Conservation (phyloP, 1,140 invertebrate genomes). For the Choristoneura fumiferana region DNA sequence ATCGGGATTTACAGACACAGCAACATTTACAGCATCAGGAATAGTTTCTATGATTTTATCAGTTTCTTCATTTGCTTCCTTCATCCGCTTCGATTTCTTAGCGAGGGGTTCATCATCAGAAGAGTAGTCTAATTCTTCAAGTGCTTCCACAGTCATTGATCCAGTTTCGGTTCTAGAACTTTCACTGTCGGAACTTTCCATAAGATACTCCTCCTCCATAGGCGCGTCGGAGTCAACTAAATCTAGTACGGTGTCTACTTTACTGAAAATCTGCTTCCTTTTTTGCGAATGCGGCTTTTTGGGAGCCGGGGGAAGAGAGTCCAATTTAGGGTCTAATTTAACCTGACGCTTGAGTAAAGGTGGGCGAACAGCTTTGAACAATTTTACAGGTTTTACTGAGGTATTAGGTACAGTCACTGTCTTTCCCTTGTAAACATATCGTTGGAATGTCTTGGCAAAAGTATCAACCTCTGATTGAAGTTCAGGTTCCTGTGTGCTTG, state of each 20-base stretch:
- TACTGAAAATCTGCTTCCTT: constrained; percentile 10
- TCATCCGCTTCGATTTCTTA: constrained; percentile 44
- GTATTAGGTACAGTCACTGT: not conserved
- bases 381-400: constrained; percentile 21
- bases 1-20: no score
- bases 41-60: not conserved
- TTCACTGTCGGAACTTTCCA: constrained; percentile 20
- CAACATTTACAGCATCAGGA: constrained; percentile 1
- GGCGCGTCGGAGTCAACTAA: constrained; percentile 21
- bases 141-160: constrained; percentile 30
- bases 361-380: constrained; percentile 14
- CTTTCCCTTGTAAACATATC: not conserved
- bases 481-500: no score
- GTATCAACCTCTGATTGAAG: no score
- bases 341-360: not conserved
- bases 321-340: not conserved
- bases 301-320: no score
- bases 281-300: constrained; percentile 5
- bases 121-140: constrained; percentile 28
- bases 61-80: not conserved
- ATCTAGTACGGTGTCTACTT: constrained; percentile 19
- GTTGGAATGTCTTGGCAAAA: no score
- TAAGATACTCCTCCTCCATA: constrained; percentile 25
- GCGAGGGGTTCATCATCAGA: constrained; percentile 65
- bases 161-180: constrained; percentile 31